Base-by-base conservation (phyloP, 2,888 invertebrate genomes). In the Scaptomyza parva region DNA sequence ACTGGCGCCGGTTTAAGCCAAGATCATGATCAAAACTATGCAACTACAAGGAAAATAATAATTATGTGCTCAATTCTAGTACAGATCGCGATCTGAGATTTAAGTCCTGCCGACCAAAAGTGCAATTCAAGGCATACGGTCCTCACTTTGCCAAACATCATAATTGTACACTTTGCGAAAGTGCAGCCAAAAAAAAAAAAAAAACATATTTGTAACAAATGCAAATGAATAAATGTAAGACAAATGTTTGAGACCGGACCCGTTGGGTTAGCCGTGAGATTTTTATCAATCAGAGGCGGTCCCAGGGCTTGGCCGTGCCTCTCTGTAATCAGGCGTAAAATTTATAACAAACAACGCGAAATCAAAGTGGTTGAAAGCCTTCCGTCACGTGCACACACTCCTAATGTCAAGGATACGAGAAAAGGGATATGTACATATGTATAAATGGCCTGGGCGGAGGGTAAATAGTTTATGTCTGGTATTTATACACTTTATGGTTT, bases 401-500 rank as follows among this genome's bases (percentile, higher is more conserved):
- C 63, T 70, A 68, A 80, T 73, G 79, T 76, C 76, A 85, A 72
- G 88, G 84, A 85, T 73, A 88, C 70, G 50, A 55, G 41, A 24
- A 44, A n/a, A n/a, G n/a, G n/a, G n/a, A n/a, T n/a, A n/a, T n/a
- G n/a, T n/a, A n/a, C n/a, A n/a, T n/a, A n/a, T n/a, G n/a, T 7
- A 50, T 22, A 53, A 57, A 50, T 47, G 26, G 18, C 30, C 40
- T n/a, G 53, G 64, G 62, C 54, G 41, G 55, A 54, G 73, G 61
- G 57, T 76, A 68, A 65, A 86, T 80, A 84, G 78, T 88, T 88
- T 72, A 62, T 65, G 64, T 59, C 60, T 82, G 59, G 82, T 71
- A 88, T 88, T 87, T 87, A 72, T 88, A 82, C 88, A 88, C 89
- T 84, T 84, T 84, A 84, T 88, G 89, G 88, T 88, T 84, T 84